phyloP scores from a whole-genome alignment of 2,113 vertebrate genomes.

The Dromas ardeola region DNA sequence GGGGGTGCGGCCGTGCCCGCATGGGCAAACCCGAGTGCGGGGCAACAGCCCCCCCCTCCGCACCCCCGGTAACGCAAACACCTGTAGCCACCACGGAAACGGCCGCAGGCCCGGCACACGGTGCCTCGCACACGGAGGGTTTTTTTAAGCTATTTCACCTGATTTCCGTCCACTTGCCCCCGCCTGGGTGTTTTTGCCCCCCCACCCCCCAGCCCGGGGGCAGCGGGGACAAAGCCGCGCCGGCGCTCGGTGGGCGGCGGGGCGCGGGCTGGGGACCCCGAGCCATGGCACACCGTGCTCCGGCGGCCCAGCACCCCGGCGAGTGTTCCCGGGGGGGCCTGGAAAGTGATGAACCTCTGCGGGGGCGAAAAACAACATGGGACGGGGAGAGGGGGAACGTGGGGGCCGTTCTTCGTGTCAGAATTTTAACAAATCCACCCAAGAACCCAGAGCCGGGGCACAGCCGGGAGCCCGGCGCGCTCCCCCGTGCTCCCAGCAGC shows the following conservation, averaged over 20 bases:
- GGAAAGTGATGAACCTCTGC: neutral
- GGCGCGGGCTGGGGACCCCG: neutral
- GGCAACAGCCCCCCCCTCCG: accelerated
- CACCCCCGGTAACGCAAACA: neutral
- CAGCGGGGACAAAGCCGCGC: no score
- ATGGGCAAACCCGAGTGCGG: no score
- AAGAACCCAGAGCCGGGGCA: accelerated
- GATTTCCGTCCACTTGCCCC: neutral
- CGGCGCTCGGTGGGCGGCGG: neutral
- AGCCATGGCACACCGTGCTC: accelerated
- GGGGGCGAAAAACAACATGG: no score
- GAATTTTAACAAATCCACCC: neutral
- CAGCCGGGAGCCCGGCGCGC: accelerated
- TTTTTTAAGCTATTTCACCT: neutral
- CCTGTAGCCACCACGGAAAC: neutral
- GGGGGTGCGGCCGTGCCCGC: no score
- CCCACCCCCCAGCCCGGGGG: no score
- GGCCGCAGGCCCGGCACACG: neutral
- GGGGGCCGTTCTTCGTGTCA: neutral
- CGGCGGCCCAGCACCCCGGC: accelerated
- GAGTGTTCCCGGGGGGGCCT: neutral
- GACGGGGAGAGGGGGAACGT: no score
- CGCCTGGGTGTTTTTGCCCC: neutral
- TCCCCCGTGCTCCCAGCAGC: accelerated
- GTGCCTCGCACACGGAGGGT: neutral